phyloP scores from a whole-genome alignment of 1,140 invertebrate genomes.

The Aphelenchoides besseyi region DNA sequence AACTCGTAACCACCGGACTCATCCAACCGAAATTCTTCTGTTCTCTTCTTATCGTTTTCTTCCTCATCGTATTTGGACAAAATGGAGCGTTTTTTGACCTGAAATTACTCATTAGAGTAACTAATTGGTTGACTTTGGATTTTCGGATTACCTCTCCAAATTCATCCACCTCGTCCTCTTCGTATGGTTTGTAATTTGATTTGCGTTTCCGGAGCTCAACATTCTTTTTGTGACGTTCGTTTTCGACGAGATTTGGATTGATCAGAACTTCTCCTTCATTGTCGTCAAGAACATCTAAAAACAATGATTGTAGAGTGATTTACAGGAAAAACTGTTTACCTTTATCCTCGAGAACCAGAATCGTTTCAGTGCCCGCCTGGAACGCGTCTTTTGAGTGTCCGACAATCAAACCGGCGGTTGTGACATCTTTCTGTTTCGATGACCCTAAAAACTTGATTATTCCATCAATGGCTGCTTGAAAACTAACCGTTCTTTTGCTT shows the following conservation, averaged over 20 bases:
- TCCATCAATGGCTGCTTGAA: background rate
- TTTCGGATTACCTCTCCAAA: constrained; percentile 70
- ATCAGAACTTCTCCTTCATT: constrained; percentile 78
- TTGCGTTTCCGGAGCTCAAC: constrained; percentile 79
- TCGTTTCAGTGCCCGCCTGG: constrained; percentile 77
- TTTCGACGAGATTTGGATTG: constrained; percentile 91
- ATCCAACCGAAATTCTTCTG: constrained; percentile 62
- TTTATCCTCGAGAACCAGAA: constrained; percentile 90
- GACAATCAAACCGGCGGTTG: constrained; percentile 77
- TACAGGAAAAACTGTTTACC: constrained; percentile 61
- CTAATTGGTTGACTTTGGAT: background rate
- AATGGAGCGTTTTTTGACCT: constrained; percentile 69
- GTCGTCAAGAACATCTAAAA: constrained; percentile 75
- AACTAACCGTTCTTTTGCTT: constrained; percentile 10
- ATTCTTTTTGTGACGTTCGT: constrained; percentile 86
- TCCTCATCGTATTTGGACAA: constrained; percentile 94
- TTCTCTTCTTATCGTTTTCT: constrained; percentile 75
- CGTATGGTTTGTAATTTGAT: constrained; percentile 76
- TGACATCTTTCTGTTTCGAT: background rate
- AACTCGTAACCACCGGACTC: constrained; percentile 53
- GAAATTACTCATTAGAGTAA: constrained; percentile 46
- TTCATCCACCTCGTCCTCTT: constrained; percentile 82
- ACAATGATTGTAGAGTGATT: constrained; percentile 4
- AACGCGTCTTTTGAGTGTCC: constrained; percentile 78
- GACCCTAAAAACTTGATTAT: background rate